Percentiles rank a stretch among this genome's conserved stretches.
phyloP scores from a whole-genome alignment of 2,113 vertebrate genomes.

The Macaca fascicularis region DNA sequence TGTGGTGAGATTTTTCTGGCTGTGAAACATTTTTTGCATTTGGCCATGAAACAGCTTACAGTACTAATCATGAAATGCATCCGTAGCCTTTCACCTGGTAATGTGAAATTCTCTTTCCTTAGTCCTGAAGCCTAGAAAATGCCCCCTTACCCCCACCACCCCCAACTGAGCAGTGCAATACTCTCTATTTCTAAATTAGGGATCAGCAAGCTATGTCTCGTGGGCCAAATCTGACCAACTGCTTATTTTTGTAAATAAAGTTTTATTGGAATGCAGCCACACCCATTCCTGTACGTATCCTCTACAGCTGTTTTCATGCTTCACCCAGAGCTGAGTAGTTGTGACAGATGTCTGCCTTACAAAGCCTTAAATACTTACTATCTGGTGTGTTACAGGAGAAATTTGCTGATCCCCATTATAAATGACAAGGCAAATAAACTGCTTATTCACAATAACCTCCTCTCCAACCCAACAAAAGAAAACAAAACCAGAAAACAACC shows the following conservation, averaged over 20 bases:
- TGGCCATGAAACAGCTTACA: background rate
- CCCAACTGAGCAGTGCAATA: background rate
- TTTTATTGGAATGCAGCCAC: background rate
- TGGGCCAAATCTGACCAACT: background rate
- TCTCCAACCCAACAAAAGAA: background rate
- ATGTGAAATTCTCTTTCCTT: background rate
- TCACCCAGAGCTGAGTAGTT: background rate
- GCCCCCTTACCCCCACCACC: background rate
- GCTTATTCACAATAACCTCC: conserved; percentile 3
- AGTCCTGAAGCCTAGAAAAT: conserved; percentile 19
- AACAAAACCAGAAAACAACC: background rate
- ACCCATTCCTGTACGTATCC: background rate
- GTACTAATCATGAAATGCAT: background rate
- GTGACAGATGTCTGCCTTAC: background rate
- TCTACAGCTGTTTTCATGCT: background rate
- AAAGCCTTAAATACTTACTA: conserved; percentile 33
- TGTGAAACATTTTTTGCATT: background rate
- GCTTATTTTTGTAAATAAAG: conserved; percentile 35
- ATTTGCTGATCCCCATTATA: background rate
- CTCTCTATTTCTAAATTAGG: background rate
- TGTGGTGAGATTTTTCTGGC: background rate
- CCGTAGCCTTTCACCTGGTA: background rate
- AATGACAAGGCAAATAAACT: conserved; percentile 22
- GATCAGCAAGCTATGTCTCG: background rate
- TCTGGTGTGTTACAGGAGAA: background rate